Conservation (phyloP, 2,797 vertebrate genomes). For the Acanthis flammea region DNA sequence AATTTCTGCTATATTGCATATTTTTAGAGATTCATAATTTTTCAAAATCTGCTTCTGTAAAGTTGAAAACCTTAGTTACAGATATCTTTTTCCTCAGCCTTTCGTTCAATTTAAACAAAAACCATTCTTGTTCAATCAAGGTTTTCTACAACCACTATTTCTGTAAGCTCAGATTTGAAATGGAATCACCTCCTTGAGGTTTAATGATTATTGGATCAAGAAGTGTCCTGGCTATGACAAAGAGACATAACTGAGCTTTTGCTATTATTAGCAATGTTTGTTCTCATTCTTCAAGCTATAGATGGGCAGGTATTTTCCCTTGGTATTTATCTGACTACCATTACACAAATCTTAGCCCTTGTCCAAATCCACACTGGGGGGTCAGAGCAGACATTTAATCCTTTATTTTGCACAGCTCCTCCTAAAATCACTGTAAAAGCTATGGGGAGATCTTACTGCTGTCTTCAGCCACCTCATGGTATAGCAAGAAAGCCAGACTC, state of each 20-base stretch:
- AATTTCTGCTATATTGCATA: not conserved
- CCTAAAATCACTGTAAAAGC: not conserved
- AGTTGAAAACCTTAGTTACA: not conserved
- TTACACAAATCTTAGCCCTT: slow-evolving; percentile 3
- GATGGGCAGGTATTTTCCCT: not conserved
- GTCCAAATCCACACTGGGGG: not conserved
- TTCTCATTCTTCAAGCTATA: not conserved
- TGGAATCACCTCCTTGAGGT: not conserved
- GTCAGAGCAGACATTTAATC: not conserved
- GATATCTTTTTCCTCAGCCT: not conserved
- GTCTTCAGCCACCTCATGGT: not conserved
- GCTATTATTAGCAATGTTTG: not conserved
- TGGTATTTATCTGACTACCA: not conserved
- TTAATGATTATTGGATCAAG: slow-evolving; percentile 27
- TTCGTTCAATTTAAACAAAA: slow-evolving; percentile 12
- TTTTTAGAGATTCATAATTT: slow-evolving; percentile 14
- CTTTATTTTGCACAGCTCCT: not conserved
- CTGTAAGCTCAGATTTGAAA: not conserved
- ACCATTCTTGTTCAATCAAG: not conserved
- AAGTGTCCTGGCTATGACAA: not conserved
- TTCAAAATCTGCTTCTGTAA: not conserved
- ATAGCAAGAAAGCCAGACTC: not conserved
- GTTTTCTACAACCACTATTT: not conserved
- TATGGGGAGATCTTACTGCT: not conserved
- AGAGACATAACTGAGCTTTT: not conserved